These are phyloP conservation scores for Dendrophyllia cribrosa DNA, from an alignment of 64 coral and sea anemone species.

Conservation along the genomic window DNA sequence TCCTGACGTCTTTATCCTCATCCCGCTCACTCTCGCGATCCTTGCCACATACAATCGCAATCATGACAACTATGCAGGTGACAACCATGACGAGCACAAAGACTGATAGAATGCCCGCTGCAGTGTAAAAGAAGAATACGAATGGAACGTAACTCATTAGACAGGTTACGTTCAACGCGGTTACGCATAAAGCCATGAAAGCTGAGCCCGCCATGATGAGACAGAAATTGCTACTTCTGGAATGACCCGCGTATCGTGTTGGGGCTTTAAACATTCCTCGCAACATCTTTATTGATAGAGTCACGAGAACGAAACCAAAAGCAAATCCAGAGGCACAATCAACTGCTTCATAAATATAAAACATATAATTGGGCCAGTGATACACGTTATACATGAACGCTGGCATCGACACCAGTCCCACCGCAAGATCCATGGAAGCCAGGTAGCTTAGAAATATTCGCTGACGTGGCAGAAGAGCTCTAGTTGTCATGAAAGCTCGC, in stretches of 20 bases:
- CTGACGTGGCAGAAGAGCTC: constrained; percentile 22
- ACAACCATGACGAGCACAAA: constrained; percentile 3
- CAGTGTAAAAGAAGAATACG: constrained; percentile 39
- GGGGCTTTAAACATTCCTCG: constrained; percentile 10
- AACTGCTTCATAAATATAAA: constrained; percentile 46
- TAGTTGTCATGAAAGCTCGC: constrained; percentile 37
- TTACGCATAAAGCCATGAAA: not conserved
- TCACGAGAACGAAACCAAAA: constrained; percentile 16
- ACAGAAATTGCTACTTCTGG: not conserved
- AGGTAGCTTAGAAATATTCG: constrained; percentile 23
- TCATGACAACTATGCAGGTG: constrained; percentile 23
- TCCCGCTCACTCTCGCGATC: not conserved
- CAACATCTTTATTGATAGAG: constrained; percentile 41
- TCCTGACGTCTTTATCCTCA: not conserved
- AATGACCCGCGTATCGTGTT: constrained; percentile 15
- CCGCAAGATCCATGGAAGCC: constrained; percentile 37
- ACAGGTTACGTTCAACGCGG: constrained; percentile 45
- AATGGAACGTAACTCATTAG: constrained; percentile 49
- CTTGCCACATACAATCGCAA: constrained; percentile 10
- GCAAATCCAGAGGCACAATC: constrained; percentile 46
- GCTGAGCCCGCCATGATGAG: constrained; percentile 13
- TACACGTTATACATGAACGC: constrained; percentile 59
- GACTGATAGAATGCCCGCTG: constrained; percentile 4
- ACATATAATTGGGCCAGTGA: constrained; percentile 44
- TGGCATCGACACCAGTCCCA: constrained; percentile 58